These are phyloP conservation scores for Centrocercus urophasianus DNA, from an alignment of 2,113 vertebrate species.

Conservation along the genomic window DNA sequence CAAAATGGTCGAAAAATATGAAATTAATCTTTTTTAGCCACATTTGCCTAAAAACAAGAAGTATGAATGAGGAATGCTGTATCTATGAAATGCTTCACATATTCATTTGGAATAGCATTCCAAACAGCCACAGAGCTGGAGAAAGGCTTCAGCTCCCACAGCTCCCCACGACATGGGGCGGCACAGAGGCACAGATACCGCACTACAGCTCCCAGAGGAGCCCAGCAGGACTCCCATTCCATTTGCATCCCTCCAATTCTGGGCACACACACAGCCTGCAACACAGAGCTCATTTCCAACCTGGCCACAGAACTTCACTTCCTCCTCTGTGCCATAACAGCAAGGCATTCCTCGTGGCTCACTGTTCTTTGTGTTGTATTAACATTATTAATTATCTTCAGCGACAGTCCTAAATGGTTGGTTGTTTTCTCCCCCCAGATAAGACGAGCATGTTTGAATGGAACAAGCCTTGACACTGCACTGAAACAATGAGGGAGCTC, in stretches of 20 bases:
- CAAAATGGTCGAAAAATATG: neutral
- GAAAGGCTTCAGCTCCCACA: neutral
- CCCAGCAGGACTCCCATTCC: neutral
- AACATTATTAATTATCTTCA: slow-evolving; percentile 41
- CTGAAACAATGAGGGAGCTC: slow-evolving; percentile 46
- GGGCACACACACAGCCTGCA: neutral
- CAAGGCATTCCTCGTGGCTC: accelerated
- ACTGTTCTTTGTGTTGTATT: neutral
- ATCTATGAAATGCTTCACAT: neutral
- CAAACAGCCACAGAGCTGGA: accelerated
- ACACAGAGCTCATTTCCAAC: neutral
- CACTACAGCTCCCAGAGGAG: neutral
- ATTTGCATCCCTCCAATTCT: accelerated
- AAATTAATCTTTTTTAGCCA: neutral
- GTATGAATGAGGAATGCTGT: neutral
- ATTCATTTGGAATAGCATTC: neutral
- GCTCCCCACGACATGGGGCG: neutral
- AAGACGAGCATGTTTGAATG: slow-evolving; percentile 29
- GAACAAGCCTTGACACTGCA: slow-evolving; percentile 72
- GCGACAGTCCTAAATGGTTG: slow-evolving; percentile 56
- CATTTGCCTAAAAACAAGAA: neutral
- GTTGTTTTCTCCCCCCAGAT: slow-evolving; percentile 34
- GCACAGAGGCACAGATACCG: neutral
- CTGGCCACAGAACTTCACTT: neutral
- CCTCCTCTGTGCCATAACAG: neutral